These are phyloP conservation scores for Craseonycteris thonglongyai DNA, from an alignment of 2,113 vertebrate species.

Conservation along the genomic window DNA sequence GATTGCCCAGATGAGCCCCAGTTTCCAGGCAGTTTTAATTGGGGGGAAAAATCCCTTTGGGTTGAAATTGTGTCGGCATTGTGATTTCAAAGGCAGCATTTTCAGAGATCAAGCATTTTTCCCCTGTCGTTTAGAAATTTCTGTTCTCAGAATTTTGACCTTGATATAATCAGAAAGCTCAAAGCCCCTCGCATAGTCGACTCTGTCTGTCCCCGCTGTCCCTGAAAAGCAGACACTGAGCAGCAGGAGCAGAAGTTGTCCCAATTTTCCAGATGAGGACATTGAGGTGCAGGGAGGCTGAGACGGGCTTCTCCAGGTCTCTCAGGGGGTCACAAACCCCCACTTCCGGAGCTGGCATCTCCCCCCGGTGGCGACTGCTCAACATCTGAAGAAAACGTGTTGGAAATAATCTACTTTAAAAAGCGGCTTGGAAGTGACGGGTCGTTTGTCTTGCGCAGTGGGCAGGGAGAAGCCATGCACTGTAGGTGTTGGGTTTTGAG, in stretches of 20 bases:
- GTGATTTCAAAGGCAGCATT: constrained; percentile 64
- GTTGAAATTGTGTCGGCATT: constrained; percentile 32
- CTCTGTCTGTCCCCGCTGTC: not conserved
- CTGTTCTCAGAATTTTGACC: constrained; percentile 72
- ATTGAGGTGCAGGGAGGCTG: constrained; percentile 41
- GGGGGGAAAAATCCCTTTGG: constrained; percentile 46
- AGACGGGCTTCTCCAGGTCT: not conserved
- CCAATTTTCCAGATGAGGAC: constrained; percentile 50
- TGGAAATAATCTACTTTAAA: not conserved
- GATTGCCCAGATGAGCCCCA: not conserved
- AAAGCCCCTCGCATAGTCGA: constrained; percentile 49
- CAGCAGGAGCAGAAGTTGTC: constrained; percentile 11
- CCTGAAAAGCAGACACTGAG: constrained; percentile 47
- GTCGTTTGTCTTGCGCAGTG: not conserved
- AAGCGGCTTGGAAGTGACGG: not conserved
- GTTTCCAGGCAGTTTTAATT: constrained; percentile 59
- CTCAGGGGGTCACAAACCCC: not conserved
- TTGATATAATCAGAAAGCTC: constrained; percentile 64
- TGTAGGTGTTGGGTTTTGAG: not conserved
- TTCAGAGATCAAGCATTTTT: constrained; percentile 65
- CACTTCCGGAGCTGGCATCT: not conserved
- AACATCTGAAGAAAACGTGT: not conserved
- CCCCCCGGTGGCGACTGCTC: not conserved
- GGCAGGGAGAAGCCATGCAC: rapidly evolving
- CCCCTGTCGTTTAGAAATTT: constrained; percentile 67